A percentile compares a stretch with the other conserved stretches of the same genome.
Conservation (phyloP, 2,797 vertebrate genomes). For the Muscicapa comitata region DNA sequence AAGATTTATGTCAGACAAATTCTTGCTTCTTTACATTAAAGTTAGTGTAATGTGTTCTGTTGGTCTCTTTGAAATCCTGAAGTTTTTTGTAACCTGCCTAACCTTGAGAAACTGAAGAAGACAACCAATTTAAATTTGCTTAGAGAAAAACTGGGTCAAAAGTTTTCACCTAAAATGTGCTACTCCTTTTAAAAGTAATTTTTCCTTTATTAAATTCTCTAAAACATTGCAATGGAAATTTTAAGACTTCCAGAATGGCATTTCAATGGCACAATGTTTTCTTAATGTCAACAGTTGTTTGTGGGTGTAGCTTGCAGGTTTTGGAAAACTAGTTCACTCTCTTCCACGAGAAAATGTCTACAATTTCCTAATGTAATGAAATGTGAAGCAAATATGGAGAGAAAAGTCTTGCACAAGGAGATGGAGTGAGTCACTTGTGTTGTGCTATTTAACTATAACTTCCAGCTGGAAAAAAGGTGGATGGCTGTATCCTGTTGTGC, state of each 20-base stretch:
- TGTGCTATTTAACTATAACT: background rate
- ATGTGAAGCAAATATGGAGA: background rate
- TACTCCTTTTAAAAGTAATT: background rate
- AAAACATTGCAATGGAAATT: background rate
- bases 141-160: background rate
- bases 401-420: background rate
- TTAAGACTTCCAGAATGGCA: background rate
- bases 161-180: background rate
- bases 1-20: background rate
- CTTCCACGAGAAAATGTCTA: background rate
- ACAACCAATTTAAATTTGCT: background rate
- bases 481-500: background rate
- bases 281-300: conserved; percentile 19
- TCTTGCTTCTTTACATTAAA: background rate
- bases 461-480: background rate
- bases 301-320: background rate
- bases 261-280: background rate
- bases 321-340: background rate
- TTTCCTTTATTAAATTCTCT: background rate
- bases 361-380: background rate
- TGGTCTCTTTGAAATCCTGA: background rate
- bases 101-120: background rate
- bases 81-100: background rate
- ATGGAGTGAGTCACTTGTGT: background rate
- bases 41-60: background rate